Evolutionary conservation across 2,888 invertebrate species (phyloP), one percentile per base, ranked within the genome.

Genomic region (Sarcophaga carnaria): DNA sequence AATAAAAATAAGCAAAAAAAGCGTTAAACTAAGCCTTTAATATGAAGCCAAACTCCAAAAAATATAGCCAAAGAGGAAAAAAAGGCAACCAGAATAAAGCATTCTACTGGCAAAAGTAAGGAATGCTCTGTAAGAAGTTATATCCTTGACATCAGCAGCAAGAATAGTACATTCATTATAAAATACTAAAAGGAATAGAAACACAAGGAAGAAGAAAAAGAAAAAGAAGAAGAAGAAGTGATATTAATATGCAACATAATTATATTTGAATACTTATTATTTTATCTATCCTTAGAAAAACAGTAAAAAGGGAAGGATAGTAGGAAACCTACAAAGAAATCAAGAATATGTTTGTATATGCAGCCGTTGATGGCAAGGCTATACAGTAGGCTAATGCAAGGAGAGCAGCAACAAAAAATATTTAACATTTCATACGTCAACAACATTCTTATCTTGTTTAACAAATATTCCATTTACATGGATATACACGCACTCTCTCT

Each of bases 351-450:
- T 37, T 37, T 6, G 37, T 37, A 67, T 37, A 85, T 69, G 60
- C 63, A 72, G 70, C 1, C 59, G 54, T 67, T 75, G 54, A 27
- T 76, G 69, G 54, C 54, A 54, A 54, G 54, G 54, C 54, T 17
- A 76, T 54, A 14, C 3, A 70, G 54, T 37, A 80, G 63, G 22
- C 14, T 47, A 69, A 49, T 47, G 49, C 25, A 64, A 2, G 8
- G 37, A 54, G 0, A 17, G 17, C 2, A 4, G 49, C 59, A 59
- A 27, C 12, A 22, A 72, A 64, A 83, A 78, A 70, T 83, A 64
- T 77, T 83, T 83, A 71, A 83, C 86, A 84, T 87, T 76, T 78
- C 86, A 84, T 67, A 87, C 83, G 87, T 87, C 87, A 87, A 87
- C 87, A 87, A 87, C 83, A 84, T 87, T 75, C 78, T 81, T 87